These are phyloP conservation scores for Potamilus streckersoni DNA, from an alignment of 1,140 invertebrate genomes.

Conservation along the genomic window DNA sequence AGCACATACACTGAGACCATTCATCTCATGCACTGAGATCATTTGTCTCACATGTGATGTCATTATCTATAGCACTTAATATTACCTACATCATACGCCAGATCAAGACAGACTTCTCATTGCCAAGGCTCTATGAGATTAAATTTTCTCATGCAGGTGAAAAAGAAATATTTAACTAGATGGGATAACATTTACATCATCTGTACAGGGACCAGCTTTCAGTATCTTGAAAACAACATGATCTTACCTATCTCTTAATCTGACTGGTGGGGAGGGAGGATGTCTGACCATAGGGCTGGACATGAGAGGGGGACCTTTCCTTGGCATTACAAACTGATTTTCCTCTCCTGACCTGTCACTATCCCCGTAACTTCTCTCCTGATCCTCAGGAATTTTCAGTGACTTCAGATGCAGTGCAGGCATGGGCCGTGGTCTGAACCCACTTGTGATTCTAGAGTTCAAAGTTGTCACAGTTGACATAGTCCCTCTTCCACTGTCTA, in stretches of 20 bases:
- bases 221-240: too few relatives aligned
- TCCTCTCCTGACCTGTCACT: conserved; percentile 21
- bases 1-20: too few relatives aligned
- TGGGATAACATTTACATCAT: too few relatives aligned
- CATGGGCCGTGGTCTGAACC: conserved; percentile 34
- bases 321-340: conserved; percentile 4
- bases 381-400: conserved; percentile 42
- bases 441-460: conserved; percentile 28
- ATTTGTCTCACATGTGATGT: too few relatives aligned
- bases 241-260: conserved; percentile 48
- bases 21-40: too few relatives aligned
- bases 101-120: too few relatives aligned
- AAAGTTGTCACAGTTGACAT: conserved; percentile 51
- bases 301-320: conserved; percentile 2
- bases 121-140: too few relatives aligned
- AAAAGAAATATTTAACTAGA: too few relatives aligned
- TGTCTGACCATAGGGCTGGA: conserved; percentile 35
- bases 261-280: conserved; percentile 57
- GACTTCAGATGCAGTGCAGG: conserved; percentile 45
- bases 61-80: too few relatives aligned
- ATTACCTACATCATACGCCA: too few relatives aligned
- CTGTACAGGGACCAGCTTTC: too few relatives aligned
- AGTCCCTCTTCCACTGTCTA: conserved; percentile 67
- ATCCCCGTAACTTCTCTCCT: conserved; percentile 29
- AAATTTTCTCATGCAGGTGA: too few relatives aligned